phyloP scores from a whole-genome alignment of 2,888 invertebrate genomes.

The Perdita meconis region DNA sequence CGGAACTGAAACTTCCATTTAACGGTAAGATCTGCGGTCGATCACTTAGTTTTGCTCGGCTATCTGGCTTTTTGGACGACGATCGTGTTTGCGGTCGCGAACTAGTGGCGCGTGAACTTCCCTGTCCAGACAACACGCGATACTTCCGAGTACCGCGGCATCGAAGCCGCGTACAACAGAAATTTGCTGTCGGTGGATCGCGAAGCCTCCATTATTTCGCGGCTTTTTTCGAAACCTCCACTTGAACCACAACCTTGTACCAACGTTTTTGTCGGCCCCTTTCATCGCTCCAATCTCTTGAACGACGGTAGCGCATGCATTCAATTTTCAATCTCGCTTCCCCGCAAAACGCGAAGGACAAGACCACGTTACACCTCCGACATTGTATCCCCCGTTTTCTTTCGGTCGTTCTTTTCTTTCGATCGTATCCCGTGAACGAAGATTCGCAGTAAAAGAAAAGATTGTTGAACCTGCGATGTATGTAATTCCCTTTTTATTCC shows the following conservation, averaged over 20 bases:
- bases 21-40: constrained; percentile 66
- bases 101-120: constrained; percentile 64
- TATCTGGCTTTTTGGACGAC: constrained; percentile 60
- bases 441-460: too few relatives aligned
- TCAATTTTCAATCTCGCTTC: constrained; percentile 48
- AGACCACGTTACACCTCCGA: constrained; percentile 7
- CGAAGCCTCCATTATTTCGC: constrained; percentile 39
- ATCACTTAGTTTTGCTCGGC: constrained; percentile 62
- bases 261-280: constrained; percentile 16
- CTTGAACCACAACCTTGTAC: constrained; percentile 46
- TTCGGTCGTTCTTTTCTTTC: background rate
- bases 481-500: too few relatives aligned
- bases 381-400: constrained; percentile 22
- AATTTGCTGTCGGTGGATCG: constrained; percentile 37
- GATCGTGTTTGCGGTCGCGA: constrained; percentile 62
- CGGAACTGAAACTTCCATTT: constrained; percentile 56
- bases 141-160: constrained; percentile 19
- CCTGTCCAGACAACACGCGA: constrained; percentile 34
- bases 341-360: constrained; percentile 11
- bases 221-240: constrained; percentile 21
- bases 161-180: constrained; percentile 22
- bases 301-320: constrained; percentile 13
- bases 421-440: too few relatives aligned
- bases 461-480: too few relatives aligned
- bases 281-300: background rate